Evolutionary conservation across 2,797 vertebrate species (phyloP).

Genomic region (Macroramphosus scolopax): DNA sequence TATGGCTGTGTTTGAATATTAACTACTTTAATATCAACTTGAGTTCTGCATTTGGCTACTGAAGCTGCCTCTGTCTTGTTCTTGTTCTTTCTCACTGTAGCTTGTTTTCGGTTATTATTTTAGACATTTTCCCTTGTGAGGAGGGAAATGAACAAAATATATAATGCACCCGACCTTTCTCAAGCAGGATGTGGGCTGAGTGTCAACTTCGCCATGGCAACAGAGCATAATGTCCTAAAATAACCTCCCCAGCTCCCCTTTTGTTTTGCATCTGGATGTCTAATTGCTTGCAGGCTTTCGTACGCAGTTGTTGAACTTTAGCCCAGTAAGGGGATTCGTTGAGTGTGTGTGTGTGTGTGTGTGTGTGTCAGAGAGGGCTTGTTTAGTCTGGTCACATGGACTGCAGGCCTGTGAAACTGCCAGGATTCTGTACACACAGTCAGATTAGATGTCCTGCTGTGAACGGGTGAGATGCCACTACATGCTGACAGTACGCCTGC

Average conservation of each 20-base stretch:
- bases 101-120: constrained; percentile 39
- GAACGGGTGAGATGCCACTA: constrained; percentile 55
- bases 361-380: constrained; percentile 50
- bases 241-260: constrained; percentile 72
- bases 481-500: constrained; percentile 35
- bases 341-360: constrained; percentile 28
- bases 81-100: constrained; percentile 1
- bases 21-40: neutral
- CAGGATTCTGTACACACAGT: constrained; percentile 63
- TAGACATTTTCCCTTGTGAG: constrained; percentile 25
- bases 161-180: constrained; percentile 76
- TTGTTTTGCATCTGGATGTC: constrained; percentile 68
- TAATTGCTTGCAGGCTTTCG: constrained; percentile 76
- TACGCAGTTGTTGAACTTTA: constrained; percentile 80
- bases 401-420: constrained; percentile 62
- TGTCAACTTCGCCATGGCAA: constrained; percentile 77
- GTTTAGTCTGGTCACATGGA: constrained; percentile 83
- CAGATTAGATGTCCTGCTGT: constrained; percentile 62
- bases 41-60: constrained; percentile 1
- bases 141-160: constrained; percentile 55
- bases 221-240: constrained; percentile 74
- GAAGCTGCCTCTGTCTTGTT: neutral
- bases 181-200: constrained; percentile 60
- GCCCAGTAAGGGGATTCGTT: constrained; percentile 75
- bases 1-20: no score